phyloP scores from a whole-genome alignment of 2,113 vertebrate genomes.

The Antechinus flavipes region DNA sequence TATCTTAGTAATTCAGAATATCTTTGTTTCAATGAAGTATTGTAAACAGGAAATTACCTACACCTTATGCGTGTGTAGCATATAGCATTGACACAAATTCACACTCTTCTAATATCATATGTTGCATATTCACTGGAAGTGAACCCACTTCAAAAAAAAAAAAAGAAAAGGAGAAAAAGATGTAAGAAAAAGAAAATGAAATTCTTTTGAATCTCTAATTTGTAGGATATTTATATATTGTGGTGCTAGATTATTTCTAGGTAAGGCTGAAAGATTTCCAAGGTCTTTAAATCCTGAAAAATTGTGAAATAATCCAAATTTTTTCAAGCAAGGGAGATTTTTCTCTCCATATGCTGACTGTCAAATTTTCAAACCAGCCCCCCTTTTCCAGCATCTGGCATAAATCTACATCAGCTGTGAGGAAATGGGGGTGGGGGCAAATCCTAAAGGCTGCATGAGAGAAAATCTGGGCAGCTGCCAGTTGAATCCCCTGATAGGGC shows the following conservation, averaged over 20 bases:
- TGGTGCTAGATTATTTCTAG: slow-evolving; percentile 29
- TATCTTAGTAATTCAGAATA: slow-evolving; percentile 38
- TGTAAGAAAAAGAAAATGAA: background rate
- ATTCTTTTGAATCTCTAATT: slow-evolving; percentile 24
- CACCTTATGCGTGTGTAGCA: slow-evolving; percentile 26
- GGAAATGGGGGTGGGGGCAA: slow-evolving; percentile 70
- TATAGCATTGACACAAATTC: slow-evolving; percentile 26
- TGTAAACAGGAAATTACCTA: background rate
- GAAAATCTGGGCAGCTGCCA: slow-evolving; percentile 76
- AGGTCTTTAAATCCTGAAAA: background rate
- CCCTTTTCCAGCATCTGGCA: slow-evolving; percentile 83
- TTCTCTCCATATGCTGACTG: slow-evolving; percentile 70
- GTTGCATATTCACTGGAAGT: too few relatives aligned
- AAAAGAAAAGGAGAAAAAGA: background rate
- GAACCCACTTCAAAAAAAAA: background rate
- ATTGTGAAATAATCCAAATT: slow-evolving; percentile 50
- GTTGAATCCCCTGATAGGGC: slow-evolving; percentile 80
- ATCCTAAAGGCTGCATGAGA: slow-evolving; percentile 77
- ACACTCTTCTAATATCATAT: slow-evolving; percentile 29
- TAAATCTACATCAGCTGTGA: slow-evolving; percentile 76
- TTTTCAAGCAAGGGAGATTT: slow-evolving; percentile 53
- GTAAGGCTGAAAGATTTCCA: background rate
- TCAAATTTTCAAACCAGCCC: slow-evolving; percentile 78
- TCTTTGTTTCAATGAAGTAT: slow-evolving; percentile 36
- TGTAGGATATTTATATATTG: background rate